Conservation (phyloP, 53 echinoderm and acorn worm species). For the Hippasteria phrygiana region DNA sequence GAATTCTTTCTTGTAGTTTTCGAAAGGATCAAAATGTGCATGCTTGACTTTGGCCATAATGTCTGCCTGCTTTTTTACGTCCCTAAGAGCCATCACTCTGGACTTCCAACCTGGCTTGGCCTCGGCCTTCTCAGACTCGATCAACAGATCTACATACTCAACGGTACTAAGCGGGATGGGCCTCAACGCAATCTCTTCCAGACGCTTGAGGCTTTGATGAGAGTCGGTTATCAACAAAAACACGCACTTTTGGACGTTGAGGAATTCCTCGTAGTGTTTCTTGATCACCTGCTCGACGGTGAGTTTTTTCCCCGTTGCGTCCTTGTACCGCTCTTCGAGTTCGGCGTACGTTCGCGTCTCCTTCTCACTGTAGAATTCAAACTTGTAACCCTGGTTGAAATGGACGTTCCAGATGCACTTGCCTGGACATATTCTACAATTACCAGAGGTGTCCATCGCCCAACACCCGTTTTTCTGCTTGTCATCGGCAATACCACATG, state of each 20-base stretch:
- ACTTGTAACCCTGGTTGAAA: constrained; percentile 61
- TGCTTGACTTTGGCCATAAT: constrained; percentile 44
- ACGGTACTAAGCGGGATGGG: constrained; percentile 61
- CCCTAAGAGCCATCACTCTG: constrained; percentile 15
- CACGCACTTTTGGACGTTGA: constrained; percentile 10
- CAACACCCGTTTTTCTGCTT: constrained; percentile 35
- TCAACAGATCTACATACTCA: constrained; percentile 67
- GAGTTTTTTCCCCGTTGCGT: constrained; percentile 53
- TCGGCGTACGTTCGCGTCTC: constrained; percentile 19
- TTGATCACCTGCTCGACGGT: constrained; percentile 56
- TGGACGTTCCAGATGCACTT: constrained; percentile 66
- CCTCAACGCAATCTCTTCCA: constrained; percentile 72
- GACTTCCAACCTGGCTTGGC: constrained; percentile 53
- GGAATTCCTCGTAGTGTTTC: constrained; percentile 49
- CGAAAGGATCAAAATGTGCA: no score
- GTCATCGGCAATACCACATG: constrained; percentile 45
- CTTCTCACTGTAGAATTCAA: constrained; percentile 30
- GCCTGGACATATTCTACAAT: constrained; percentile 48
- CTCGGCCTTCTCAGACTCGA: constrained; percentile 52
- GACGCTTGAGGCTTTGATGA: constrained; percentile 38
- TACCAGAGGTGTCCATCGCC: constrained; percentile 34
- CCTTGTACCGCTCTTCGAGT: constrained; percentile 37
- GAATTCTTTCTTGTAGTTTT: no score
- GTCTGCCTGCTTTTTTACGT: constrained; percentile 59
- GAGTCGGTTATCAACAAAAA: constrained; percentile 2